phyloP scores from a whole-genome alignment of 2,797 vertebrate genomes.

The Pristis pectinata region DNA sequence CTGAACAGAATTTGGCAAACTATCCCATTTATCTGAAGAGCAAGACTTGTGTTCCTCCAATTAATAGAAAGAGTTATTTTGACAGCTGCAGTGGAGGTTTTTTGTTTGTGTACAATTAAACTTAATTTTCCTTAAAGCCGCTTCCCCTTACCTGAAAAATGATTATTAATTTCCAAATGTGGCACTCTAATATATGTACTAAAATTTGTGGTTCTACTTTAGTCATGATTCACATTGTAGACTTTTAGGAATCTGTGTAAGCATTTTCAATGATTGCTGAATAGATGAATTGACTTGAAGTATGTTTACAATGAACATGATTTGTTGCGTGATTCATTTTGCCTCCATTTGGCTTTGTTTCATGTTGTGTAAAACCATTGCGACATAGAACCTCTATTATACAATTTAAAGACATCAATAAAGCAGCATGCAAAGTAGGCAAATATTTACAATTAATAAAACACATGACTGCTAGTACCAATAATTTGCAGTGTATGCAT shows the following conservation, averaged over 20 bases:
- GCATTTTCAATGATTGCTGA: not conserved
- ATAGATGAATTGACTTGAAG: not conserved
- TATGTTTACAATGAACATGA: not conserved
- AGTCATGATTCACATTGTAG: not conserved
- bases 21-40: not conserved
- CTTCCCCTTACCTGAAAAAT: not conserved
- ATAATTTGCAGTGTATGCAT: not conserved
- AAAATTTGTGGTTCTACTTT: not conserved
- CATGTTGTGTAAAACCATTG: not conserved
- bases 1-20: not conserved
- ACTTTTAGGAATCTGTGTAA: not conserved
- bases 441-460: slow-evolving; percentile 23
- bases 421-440: not conserved
- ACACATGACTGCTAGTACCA: not conserved
- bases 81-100: not conserved
- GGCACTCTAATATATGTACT: not conserved
- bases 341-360: not conserved
- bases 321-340: not conserved
- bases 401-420: not conserved
- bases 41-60: not conserved
- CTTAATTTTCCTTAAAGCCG: not conserved
- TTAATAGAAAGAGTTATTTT: not conserved
- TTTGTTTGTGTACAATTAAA: not conserved
- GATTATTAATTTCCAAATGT: not conserved
- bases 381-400: not conserved